phyloP scores from a whole-genome alignment of 2,888 invertebrate species.

The Bugulina stolonifera region DNA sequence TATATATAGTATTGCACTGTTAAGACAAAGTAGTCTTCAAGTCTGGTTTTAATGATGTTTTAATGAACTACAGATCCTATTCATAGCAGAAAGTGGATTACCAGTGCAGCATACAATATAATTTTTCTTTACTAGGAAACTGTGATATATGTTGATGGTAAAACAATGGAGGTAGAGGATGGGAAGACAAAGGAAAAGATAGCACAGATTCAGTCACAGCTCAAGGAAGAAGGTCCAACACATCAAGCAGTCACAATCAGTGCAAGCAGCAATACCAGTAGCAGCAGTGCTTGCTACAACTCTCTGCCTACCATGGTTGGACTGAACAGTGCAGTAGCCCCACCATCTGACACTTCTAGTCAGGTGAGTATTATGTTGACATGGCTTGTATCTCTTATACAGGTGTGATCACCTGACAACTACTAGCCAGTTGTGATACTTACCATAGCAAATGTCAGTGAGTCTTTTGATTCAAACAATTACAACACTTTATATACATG shows the following conservation, averaged over 20 bases:
- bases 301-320: constrained; percentile 21
- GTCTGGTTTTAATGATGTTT: too few relatives aligned
- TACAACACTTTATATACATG: too few relatives aligned
- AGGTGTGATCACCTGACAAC: too few relatives aligned
- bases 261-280: not conserved
- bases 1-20: too few relatives aligned
- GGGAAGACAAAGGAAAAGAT: constrained; percentile 18
- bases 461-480: too few relatives aligned
- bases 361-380: not conserved
- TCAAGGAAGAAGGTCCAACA: not conserved
- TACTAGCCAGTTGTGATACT: too few relatives aligned
- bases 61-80: too few relatives aligned
- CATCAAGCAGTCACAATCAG: not conserved
- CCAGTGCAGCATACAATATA: too few relatives aligned
- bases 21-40: too few relatives aligned
- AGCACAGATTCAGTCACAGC: constrained; percentile 5
- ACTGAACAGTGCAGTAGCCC: constrained; percentile 3
- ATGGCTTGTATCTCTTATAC: not conserved
- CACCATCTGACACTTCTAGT: not conserved
- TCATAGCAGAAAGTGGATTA: too few relatives aligned
- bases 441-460: too few relatives aligned
- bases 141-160: constrained; percentile 15
- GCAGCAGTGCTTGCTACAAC: not conserved
- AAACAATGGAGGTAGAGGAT: constrained; percentile 24
- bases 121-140: constrained; percentile 7